Evolutionary conservation across 2,888 invertebrate genomes (phyloP).

Genomic region (Lasioglossum morio): DNA sequence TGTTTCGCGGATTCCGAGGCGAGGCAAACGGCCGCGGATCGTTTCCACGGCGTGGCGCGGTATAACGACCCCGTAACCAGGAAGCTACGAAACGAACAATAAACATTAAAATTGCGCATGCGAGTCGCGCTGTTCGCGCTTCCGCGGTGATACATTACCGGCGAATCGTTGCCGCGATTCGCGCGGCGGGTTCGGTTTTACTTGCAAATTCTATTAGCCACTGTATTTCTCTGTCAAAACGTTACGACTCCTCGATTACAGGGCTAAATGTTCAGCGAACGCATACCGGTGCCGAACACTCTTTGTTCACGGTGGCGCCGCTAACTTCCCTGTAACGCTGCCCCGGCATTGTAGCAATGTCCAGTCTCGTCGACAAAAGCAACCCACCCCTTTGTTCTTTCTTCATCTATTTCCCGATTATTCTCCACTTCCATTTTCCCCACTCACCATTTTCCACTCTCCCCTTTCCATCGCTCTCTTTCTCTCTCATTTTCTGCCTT

Average conservation of each 20-base stretch:
- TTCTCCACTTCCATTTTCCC: conserved; percentile 17
- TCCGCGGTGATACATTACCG: conserved; percentile 36
- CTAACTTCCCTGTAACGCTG: conserved; percentile 44
- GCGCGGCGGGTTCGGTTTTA: conserved; percentile 24
- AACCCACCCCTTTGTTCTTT: conserved; percentile 52
- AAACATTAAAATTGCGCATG: conserved; percentile 41
- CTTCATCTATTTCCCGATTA: conserved; percentile 61
- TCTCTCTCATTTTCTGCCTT: background rate
- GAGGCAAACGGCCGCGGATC: background rate
- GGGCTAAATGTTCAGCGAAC: conserved; percentile 63
- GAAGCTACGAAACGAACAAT: conserved; percentile 50
- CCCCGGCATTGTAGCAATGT: conserved; percentile 58
- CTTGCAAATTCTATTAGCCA: conserved; percentile 55
- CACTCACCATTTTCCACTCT: background rate
- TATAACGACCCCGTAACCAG: conserved; percentile 1
- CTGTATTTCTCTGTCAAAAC: conserved; percentile 58
- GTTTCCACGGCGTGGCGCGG: background rate
- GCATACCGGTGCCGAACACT: conserved; percentile 32
- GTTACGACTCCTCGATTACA: conserved; percentile 60
- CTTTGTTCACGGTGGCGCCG: conserved; percentile 50
- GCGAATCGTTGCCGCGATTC: conserved; percentile 37
- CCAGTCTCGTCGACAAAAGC: conserved; percentile 60
- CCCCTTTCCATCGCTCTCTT: background rate
- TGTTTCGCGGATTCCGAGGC: background rate
- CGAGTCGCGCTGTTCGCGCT: conserved; percentile 28